A percentile compares a stretch with the other conserved stretches of the same genome.
Evolutionary conservation across 1,140 invertebrate species (phyloP).

Genomic region (Pseudomyrmex concolor): DNA sequence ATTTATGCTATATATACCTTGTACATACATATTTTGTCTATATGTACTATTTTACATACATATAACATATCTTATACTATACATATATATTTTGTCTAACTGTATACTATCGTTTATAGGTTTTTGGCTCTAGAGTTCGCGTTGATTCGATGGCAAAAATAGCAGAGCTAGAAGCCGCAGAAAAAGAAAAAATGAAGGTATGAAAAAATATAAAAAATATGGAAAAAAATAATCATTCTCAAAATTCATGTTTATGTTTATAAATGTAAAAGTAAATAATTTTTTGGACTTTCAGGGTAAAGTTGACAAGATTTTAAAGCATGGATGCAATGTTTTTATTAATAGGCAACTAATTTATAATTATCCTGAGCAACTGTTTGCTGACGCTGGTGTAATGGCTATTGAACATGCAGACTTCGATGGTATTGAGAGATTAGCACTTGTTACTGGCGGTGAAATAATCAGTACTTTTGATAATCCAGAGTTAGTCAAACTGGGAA

Average conservation of each 20-base stretch:
- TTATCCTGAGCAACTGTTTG: constrained; percentile 99
- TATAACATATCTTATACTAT: constrained; percentile 24
- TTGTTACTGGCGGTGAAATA: constrained; percentile 99
- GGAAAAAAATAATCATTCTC: not conserved
- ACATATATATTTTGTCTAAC: not conserved
- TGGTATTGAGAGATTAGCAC: constrained; percentile 97
- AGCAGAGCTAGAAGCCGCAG: constrained; percentile 98
- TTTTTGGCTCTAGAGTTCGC: constrained; percentile 99
- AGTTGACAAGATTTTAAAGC: constrained; percentile 97
- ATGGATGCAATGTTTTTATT: constrained; percentile 99
- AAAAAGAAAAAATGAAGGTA: constrained; percentile 99
- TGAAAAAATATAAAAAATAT: not conserved
- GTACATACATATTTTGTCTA: not conserved
- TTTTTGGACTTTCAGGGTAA: constrained; percentile 88
- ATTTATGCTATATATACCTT: constrained; percentile 1
- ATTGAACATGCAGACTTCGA: constrained; percentile 99
- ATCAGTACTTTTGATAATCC: constrained; percentile 99
- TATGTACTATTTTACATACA: no score
- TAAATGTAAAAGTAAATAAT: constrained; percentile 26
- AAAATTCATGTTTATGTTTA: not conserved
- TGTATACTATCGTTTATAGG: constrained; percentile 72
- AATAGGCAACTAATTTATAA: constrained; percentile 99
- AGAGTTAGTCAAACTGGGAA: constrained; percentile 95
- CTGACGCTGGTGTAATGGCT: constrained; percentile 99
- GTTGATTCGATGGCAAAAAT: constrained; percentile 99